Conservation (phyloP, 2,888 invertebrate species). For the Epinotia brunnichana region DNA sequence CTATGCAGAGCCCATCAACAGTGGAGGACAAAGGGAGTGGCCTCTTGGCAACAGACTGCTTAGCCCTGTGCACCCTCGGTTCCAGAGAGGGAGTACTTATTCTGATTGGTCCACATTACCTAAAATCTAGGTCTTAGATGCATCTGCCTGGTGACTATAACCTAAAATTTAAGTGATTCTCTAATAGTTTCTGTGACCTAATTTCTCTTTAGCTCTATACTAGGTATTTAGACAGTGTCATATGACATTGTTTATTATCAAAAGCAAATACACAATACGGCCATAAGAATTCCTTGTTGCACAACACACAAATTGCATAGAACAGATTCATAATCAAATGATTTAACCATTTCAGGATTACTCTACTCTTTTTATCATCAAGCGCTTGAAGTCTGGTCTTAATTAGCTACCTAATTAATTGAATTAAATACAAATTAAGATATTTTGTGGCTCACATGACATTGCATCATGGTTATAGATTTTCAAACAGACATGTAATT, state of each 20-base stretch:
- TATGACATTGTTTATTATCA: background rate
- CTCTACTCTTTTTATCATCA: no score
- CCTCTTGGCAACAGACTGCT: constrained; percentile 27
- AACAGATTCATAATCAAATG: background rate
- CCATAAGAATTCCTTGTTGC: background rate
- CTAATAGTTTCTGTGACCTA: constrained; percentile 23
- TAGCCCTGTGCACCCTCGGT: background rate
- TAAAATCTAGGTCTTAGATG: constrained; percentile 3
- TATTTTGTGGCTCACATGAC: no score
- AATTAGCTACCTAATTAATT: no score
- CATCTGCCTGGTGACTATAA: constrained; percentile 31
- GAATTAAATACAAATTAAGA: no score
- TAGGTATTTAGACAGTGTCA: background rate
- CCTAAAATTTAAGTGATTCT: constrained; percentile 11
- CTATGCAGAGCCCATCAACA: constrained; percentile 53
- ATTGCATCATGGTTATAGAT: no score
- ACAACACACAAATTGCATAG: background rate
- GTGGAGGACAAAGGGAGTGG: constrained; percentile 48
- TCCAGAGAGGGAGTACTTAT: constrained; percentile 6
- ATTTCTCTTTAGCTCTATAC: constrained; percentile 23
- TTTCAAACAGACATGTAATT: no score
- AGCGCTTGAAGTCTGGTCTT: no score
- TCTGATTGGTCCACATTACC: background rate
- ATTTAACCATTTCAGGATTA: no score
- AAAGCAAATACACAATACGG: constrained; percentile 16